Evolutionary conservation across 92 coral and sea anemone species (phyloP).

Genomic region (Epizoanthus fatuus): DNA sequence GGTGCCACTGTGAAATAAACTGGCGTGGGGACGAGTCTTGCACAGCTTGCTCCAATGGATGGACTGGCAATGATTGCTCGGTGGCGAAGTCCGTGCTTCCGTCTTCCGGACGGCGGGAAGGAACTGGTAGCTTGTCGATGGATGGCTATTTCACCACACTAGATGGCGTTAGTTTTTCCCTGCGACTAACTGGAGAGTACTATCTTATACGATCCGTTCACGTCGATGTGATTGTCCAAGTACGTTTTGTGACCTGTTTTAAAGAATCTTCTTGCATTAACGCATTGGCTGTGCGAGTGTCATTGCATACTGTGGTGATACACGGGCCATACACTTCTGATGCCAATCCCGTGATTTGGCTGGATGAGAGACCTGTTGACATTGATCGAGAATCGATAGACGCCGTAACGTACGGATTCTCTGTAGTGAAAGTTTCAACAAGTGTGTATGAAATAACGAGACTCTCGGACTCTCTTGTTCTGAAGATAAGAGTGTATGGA

Average conservation of each 20-base stretch:
- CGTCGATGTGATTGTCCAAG: constrained; percentile 49
- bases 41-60: constrained; percentile 56
- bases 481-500: constrained; percentile 71
- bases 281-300: constrained; percentile 60
- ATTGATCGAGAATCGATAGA: constrained; percentile 32
- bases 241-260: constrained; percentile 61
- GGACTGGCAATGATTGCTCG: constrained; percentile 73
- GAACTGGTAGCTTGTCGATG: constrained; percentile 32
- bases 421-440: constrained; percentile 51
- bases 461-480: constrained; percentile 22
- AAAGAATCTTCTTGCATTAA: constrained; percentile 63
- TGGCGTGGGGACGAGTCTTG: constrained; percentile 72
- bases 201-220: constrained; percentile 66
- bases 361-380: constrained; percentile 47
- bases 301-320: constrained; percentile 48
- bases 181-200: constrained; percentile 67
- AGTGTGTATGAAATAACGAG: constrained; percentile 47
- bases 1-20: constrained; percentile 60
- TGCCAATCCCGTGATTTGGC: constrained; percentile 47
- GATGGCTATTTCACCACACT: constrained; percentile 69
- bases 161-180: constrained; percentile 56
- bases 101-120: constrained; percentile 9
- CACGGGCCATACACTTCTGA: constrained; percentile 61
- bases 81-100: constrained; percentile 52
- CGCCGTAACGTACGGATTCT: constrained; percentile 55